A percentile compares a stretch with the other conserved stretches of the same genome.
Evolutionary conservation across 2,888 invertebrate genomes (phyloP).

Genomic region (Drosophila villosipedis): DNA sequence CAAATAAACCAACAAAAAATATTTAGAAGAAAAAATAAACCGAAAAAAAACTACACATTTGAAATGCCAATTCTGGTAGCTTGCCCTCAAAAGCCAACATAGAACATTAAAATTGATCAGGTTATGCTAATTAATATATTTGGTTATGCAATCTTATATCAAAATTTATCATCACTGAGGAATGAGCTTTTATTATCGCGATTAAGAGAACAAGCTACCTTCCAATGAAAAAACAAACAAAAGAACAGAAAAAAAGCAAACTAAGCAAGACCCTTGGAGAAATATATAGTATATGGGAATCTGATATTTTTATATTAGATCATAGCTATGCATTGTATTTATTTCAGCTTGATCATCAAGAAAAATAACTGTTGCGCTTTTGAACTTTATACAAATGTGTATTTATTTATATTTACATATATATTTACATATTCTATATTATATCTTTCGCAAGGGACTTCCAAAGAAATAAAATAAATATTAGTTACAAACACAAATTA

Average conservation of each 20-base stretch:
- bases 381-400: neutral
- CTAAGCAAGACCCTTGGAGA: neutral
- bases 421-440: neutral
- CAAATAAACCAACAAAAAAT: conserved; percentile 23
- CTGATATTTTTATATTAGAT: neutral
- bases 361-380: neutral
- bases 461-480: neutral
- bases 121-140: conserved; percentile 4
- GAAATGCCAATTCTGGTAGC: conserved; percentile 7
- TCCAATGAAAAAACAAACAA: neutral
- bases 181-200: neutral
- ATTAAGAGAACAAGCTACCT: conserved; percentile 8
- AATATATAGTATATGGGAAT: neutral
- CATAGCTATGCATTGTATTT: neutral
- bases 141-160: neutral
- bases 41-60: neutral
- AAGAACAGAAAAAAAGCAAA: neutral
- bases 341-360: neutral
- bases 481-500: neutral
- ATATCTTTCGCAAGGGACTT: neutral
- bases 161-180: neutral
- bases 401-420: neutral
- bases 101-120: neutral
- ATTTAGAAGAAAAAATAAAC: neutral
- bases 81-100: conserved; percentile 4